Evolutionary conservation across 2,888 invertebrate species (phyloP).

Genomic region (Liodrosophila aerea): DNA sequence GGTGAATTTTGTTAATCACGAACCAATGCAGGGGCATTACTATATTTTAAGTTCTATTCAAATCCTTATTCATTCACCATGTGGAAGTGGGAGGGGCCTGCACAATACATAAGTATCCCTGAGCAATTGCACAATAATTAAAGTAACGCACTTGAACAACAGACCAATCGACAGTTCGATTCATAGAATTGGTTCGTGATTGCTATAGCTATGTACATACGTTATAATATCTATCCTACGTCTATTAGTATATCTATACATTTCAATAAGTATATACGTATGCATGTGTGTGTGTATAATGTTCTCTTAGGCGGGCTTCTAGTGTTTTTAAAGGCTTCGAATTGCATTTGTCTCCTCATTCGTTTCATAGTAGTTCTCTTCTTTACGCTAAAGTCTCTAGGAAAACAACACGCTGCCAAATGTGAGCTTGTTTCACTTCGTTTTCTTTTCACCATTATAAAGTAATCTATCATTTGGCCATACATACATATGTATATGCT

Average conservation of each 20-base stretch:
- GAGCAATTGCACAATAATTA: slow-evolving; percentile 42
- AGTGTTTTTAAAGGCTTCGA: slow-evolving; percentile 41
- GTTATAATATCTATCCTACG: slow-evolving; percentile 11
- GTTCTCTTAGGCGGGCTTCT: slow-evolving; percentile 54
- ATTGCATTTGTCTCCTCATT: slow-evolving; percentile 24
- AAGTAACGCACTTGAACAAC: slow-evolving; percentile 30
- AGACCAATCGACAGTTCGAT: slow-evolving; percentile 13
- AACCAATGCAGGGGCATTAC: slow-evolving; percentile 26
- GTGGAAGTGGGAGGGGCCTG: slow-evolving; percentile 11
- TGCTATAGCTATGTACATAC: slow-evolving; percentile 21
- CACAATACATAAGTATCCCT: slow-evolving; percentile 48
- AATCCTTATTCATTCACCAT: neutral
- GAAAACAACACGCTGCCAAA: too few species aligned
- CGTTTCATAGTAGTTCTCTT: too few species aligned
- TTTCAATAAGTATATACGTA: slow-evolving; percentile 2
- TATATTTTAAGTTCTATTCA: neutral
- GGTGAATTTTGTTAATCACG: slow-evolving; percentile 24
- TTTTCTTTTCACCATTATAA: too few species aligned
- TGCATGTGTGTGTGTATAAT: slow-evolving; percentile 42
- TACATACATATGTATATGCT: neutral
- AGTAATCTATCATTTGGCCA: neutral
- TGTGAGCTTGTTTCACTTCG: too few species aligned
- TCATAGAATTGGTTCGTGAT: slow-evolving; percentile 44
- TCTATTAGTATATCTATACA: slow-evolving; percentile 24
- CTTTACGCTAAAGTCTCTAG: too few species aligned